Evolutionary conservation across 2,113 vertebrate species (phyloP), one percentile per base, ranked within the genome.

Genomic region (Takifugu flavidus): DNA sequence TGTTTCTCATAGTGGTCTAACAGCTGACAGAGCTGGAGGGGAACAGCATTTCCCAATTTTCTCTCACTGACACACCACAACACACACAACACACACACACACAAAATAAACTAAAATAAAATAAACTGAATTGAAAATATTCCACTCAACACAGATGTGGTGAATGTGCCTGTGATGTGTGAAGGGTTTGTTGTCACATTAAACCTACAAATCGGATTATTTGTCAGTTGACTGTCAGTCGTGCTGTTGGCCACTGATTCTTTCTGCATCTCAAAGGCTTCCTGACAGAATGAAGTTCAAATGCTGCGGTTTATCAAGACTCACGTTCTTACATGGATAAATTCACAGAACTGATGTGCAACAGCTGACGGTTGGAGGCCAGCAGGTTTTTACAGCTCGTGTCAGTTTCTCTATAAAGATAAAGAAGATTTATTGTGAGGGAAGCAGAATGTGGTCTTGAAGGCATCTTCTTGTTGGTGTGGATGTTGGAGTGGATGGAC

Each of bases 1-100:
- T 91, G 88, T 91, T 91, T 82, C 84, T 88, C 66, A 80, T 86
- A 58, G 69, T 66, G 67, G 60, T 78, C 61, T 72, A 73, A 78
- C 82, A 80, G 84, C 82, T 89, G 85, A 88, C 80, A 79, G 74
- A 87, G 54, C 62, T 15, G 64, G 49, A 54, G 63, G 56, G 7
- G 34, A 6, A 39, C 34, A 20, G 20, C 20, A 20, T n/a, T n/a
- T n/a, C n/a, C n/a, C n/a, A n/a, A n/a, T n/a, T n/a, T n/a, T n/a
- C n/a, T n/a, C n/a, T n/a, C n/a, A n/a, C n/a, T n/a, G n/a, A n/a
- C n/a, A n/a, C n/a, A n/a, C n/a, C n/a, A n/a, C n/a, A n/a, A n/a
- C n/a, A n/a, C n/a, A n/a, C n/a, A n/a, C n/a, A n/a, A n/a, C n/a
- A n/a, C n/a, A n/a, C n/a, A n/a, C n/a, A n/a, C n/a, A n/a, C 34